Conservation (phyloP, 2,113 vertebrate genomes). For the Acanthisitta chloris region DNA sequence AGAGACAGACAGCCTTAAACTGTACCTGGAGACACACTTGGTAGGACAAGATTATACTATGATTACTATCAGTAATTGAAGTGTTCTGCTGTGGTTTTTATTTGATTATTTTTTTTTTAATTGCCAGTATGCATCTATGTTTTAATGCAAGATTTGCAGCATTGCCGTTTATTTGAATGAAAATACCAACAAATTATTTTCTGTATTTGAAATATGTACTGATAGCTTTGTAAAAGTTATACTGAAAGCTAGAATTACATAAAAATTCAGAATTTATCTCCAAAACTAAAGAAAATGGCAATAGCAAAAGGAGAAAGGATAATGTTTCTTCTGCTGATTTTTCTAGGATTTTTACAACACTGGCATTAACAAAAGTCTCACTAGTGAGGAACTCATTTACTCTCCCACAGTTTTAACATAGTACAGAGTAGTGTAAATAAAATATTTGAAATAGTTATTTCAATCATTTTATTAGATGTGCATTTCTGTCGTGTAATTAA, state of each 20-base stretch:
- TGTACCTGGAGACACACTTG: constrained; percentile 97
- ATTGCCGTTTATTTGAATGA: constrained; percentile 1
- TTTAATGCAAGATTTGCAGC: constrained; percentile 32
- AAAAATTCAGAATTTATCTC: background rate
- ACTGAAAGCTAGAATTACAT: background rate
- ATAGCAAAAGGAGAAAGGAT: background rate
- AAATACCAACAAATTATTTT: background rate
- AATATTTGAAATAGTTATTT: constrained; percentile 67
- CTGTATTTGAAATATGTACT: background rate
- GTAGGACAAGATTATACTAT: constrained; percentile 76
- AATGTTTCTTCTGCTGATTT: constrained; percentile 29
- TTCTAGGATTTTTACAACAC: constrained; percentile 31
- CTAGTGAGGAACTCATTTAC: constrained; percentile 48
- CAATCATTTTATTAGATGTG: constrained; percentile 40
- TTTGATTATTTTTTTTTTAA: constrained; percentile 57
- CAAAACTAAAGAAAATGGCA: background rate
- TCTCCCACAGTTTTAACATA: background rate
- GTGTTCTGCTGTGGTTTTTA: constrained; percentile 22
- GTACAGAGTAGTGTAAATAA: constrained; percentile 59
- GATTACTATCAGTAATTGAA: constrained; percentile 37
- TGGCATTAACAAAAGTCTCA: constrained; percentile 53
- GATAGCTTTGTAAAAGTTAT: background rate
- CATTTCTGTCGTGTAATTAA: constrained; percentile 59
- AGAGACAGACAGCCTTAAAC: constrained; percentile 86
- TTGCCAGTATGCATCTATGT: constrained; percentile 15